phyloP scores from a whole-genome alignment of 2,113 vertebrate genomes.

The human (Homo sapiens) region GRCh38 chr2:25585001-25585500 shows the following conservation, averaged over 20 bases:
- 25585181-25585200: conserved; percentile 1
- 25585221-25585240: not conserved
- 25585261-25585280: conserved; percentile 33
- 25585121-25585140: conserved; percentile 8
- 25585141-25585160: not conserved
- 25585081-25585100: not conserved
- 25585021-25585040: not conserved
- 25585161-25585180: not conserved
- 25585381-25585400: not conserved
- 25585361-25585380: not conserved
- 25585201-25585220: not conserved
- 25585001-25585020: not conserved
- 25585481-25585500: not conserved
- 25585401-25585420: not conserved
- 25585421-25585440: not conserved
- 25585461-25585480: not conserved
- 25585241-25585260: not conserved
- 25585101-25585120: conserved; percentile 35
- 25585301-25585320: conserved; percentile 28
- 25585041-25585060: not conserved
- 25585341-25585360: not conserved
- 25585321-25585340: not conserved
- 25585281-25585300: not conserved
- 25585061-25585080: not conserved
- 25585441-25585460: not conserved